phyloP scores from a whole-genome alignment of 2,113 vertebrate genomes.

The Arothron firmamentum region DNA sequence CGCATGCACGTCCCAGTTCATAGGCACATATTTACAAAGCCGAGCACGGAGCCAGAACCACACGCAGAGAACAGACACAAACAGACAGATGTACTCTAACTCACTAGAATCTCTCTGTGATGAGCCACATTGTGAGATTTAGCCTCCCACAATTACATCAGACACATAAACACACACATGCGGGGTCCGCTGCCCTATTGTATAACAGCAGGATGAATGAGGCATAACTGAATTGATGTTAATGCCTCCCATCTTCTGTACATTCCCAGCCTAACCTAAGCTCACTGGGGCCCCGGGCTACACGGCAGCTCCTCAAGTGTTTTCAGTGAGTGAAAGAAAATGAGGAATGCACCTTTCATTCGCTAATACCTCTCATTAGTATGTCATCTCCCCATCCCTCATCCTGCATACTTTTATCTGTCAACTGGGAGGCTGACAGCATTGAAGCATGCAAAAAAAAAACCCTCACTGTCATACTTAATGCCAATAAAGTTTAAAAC shows the following conservation, averaged over 20 bases:
- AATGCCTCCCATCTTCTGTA: constrained; percentile 36
- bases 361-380: constrained; percentile 41
- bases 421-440: constrained; percentile 32
- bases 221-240: constrained; percentile 60
- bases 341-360: constrained; percentile 50
- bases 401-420: constrained; percentile 21
- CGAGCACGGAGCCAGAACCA: constrained; percentile 12
- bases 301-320: constrained; percentile 41
- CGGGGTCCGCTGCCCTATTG: constrained; percentile 35
- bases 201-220: constrained; percentile 52
- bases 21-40: constrained; percentile 53
- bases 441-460: constrained; percentile 14
- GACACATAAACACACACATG: constrained; percentile 6
- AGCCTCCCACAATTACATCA: constrained; percentile 68
- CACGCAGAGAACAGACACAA: constrained; percentile 38
- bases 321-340: constrained; percentile 24
- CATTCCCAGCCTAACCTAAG: constrained; percentile 66
- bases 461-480: background rate
- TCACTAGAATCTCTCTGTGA: constrained; percentile 60
- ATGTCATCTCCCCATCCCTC: constrained; percentile 39
- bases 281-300: constrained; percentile 39
- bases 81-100: constrained; percentile 61
- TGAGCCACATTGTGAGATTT: constrained; percentile 61
- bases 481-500: too few species aligned
- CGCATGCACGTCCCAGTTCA: constrained; percentile 27